Base-by-base conservation (phyloP, 2,888 invertebrate species). In the Ischnus inquisitorius region DNA sequence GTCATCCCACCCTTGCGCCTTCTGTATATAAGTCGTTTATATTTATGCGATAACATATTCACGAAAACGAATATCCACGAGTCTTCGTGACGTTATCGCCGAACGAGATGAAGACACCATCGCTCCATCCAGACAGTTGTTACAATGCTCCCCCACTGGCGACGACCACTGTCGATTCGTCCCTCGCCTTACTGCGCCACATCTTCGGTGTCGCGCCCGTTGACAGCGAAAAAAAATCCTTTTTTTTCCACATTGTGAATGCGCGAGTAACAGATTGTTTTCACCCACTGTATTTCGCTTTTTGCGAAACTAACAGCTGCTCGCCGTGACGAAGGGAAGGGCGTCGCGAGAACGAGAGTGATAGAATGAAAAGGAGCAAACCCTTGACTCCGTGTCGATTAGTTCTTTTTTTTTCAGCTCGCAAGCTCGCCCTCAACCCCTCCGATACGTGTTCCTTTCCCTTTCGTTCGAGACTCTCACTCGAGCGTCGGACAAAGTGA, bases 351-450 rank as follows among this genome's bases (percentile, higher is more conserved):
- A 43, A 57, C 43, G 54, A 60, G 64, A 39, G 64, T 60, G 64
- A 64, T 46, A 64, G 69, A 67, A 68, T 41, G 28, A 51, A 28
- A 71, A 16, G 25, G 16, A 57, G 28, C 41, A 82, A 51, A 77
- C 54, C 65, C 72, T 78, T 78, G 82, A 82, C 72, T 77, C 60
- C 51, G 62, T 72, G 16, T 82, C 72, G 82, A 82, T 78, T 78
- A 77, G 67, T 67, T 82, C 10, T 54, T 54, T 46, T 67, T 68
- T 76, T 72, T 22, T 25, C 19, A n/a, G 12, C 72, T 12, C 67
- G 14, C 34, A 5, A 43, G 43, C 16, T 77, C 16, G 46, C 68
- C 14, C 3, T 22, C 22, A 54, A 54, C 19, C 54, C 54, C 54
- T 54, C 22, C 54, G 54, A 54, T 54, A 54, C 54, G 8, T 6